Conservation (phyloP, 2,797 vertebrate species). For the Helicolenus hilgendorfi region DNA sequence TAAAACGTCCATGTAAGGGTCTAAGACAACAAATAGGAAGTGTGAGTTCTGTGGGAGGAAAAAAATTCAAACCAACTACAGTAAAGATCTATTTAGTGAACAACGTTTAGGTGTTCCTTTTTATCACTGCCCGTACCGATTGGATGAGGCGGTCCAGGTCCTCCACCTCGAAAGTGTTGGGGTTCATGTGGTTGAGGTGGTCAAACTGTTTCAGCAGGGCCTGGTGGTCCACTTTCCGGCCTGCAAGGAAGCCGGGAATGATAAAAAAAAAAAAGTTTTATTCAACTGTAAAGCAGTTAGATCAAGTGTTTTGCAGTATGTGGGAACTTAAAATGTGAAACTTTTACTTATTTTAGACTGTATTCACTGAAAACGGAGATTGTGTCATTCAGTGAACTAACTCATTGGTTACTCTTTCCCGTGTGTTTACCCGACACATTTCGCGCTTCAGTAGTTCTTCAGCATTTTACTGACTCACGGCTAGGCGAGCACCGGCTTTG, state of each 20-base stretch:
- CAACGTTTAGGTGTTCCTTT: background rate
- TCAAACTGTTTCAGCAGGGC: conserved; percentile 95
- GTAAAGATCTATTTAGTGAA: background rate
- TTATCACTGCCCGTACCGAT: conserved; percentile 87
- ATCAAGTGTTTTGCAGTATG: background rate
- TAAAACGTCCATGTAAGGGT: background rate
- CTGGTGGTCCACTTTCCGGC: conserved; percentile 92
- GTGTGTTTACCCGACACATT: background rate
- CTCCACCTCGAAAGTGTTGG: conserved; percentile 94
- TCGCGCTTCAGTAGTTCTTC: background rate
- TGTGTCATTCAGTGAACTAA: background rate
- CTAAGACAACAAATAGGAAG: background rate
- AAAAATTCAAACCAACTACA: background rate
- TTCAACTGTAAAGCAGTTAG: background rate
- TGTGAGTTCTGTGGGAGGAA: background rate
- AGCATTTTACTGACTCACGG: background rate
- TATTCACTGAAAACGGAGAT: background rate
- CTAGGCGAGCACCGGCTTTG: background rate
- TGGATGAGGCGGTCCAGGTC: conserved; percentile 96
- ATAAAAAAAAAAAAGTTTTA: background rate
- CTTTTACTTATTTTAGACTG: background rate
- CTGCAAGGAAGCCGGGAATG: conserved; percentile 68
- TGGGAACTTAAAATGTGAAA: background rate
- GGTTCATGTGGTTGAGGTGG: conserved; percentile 95
- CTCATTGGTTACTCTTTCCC: background rate